A percentile compares a stretch with the other conserved stretches of the same genome.
Evolutionary conservation across 2,888 invertebrate species (phyloP).

Genomic region (Idaea aversata): DNA sequence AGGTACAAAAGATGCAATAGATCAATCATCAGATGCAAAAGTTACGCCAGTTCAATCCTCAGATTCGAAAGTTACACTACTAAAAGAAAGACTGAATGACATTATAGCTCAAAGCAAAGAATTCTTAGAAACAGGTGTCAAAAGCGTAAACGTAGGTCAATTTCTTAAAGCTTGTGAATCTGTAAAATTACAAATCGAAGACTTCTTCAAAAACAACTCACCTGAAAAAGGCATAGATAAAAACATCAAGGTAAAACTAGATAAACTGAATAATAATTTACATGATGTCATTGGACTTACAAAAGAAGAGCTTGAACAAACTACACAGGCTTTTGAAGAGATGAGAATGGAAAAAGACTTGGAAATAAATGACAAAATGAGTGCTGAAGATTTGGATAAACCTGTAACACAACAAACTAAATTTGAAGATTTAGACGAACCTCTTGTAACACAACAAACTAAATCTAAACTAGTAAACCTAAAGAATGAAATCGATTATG

Average conservation of each 20-base stretch:
- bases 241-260: neutral
- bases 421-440: neutral
- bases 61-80: neutral
- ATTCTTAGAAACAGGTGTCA: slow-evolving; percentile 1
- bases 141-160: slow-evolving; percentile 2
- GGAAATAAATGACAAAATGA: too few species aligned
- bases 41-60: neutral
- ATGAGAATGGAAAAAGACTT: neutral
- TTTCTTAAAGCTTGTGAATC: slow-evolving; percentile 2
- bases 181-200: neutral
- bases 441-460: slow-evolving; percentile 7
- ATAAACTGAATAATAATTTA: neutral
- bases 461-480: slow-evolving; percentile 31
- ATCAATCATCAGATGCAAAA: neutral
- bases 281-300: neutral
- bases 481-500: slow-evolving; percentile 31
- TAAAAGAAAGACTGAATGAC: slow-evolving; percentile 8
- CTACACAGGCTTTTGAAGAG: neutral
- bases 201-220: neutral
- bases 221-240: neutral
- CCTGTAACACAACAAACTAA: too few species aligned
- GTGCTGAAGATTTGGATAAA: too few species aligned
- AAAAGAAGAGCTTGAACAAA: neutral
- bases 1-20: too few species aligned
- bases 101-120: neutral